Conservation (phyloP, 1,140 invertebrate genomes). For the Drosophila parabipectinata region DNA sequence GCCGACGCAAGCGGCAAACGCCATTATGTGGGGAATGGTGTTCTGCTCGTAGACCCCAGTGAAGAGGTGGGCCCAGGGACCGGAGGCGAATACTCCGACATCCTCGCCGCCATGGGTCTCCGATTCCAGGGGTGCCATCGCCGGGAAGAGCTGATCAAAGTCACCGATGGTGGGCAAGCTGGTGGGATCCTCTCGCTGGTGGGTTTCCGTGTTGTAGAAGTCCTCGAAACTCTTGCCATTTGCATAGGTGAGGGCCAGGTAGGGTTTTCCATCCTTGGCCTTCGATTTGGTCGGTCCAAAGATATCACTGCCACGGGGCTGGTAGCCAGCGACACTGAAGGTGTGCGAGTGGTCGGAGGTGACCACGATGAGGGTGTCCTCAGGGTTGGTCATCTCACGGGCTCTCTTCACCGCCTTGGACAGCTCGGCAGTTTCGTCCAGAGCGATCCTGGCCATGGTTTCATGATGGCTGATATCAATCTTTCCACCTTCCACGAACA, state of each 20-base stretch:
- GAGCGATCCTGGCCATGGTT: conserved; percentile 88
- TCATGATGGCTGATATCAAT: conserved; percentile 94
- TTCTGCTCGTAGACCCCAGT: conserved; percentile 91
- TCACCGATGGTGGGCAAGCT: conserved; percentile 10
- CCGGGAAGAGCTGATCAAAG: conserved; percentile 84
- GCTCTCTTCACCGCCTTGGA: conserved; percentile 86
- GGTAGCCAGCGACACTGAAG: conserved; percentile 87
- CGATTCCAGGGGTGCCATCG: conserved; percentile 84
- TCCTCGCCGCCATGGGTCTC: conserved; percentile 90
- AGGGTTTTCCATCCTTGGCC: conserved; percentile 85
- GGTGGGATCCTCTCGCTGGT: conserved; percentile 68
- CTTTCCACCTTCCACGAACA: conserved; percentile 87
- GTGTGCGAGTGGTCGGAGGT: conserved; percentile 90
- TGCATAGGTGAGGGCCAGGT: conserved; percentile 89
- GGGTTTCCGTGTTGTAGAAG: conserved; percentile 62
- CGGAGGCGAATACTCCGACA: conserved; percentile 87
- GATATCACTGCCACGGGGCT: conserved; percentile 85
- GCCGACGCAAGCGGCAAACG: conserved; percentile 87
- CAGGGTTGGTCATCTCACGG: conserved; percentile 84
- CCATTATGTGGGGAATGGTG: conserved; percentile 91
- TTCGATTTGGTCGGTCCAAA: conserved; percentile 79
- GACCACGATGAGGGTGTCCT: conserved; percentile 88
- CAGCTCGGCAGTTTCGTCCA: conserved; percentile 88
- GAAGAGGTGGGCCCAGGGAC: conserved; percentile 90
- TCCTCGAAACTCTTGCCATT: conserved; percentile 87